phyloP scores from a whole-genome alignment of 2,113 vertebrate species.

The Labeo rohita region DNA sequence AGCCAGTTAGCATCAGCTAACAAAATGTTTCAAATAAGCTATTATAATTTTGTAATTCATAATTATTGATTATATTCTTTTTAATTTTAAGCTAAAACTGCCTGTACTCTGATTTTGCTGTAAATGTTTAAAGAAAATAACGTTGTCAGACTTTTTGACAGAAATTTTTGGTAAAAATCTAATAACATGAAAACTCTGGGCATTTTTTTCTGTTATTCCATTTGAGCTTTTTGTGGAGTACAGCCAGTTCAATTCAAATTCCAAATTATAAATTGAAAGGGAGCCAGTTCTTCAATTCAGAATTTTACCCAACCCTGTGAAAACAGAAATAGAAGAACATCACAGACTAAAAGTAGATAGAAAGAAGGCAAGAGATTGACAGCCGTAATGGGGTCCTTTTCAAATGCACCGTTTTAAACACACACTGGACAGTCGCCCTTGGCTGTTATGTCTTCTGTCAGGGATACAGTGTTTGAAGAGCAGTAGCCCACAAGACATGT shows the following conservation, averaged over 20 bases:
- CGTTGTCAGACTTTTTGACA: too few relatives aligned
- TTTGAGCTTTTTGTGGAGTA: not conserved
- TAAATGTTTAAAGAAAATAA: too few relatives aligned
- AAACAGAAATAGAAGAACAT: conserved; percentile 25
- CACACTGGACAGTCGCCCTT: conserved; percentile 66
- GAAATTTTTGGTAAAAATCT: too few relatives aligned
- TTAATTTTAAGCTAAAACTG: too few relatives aligned
- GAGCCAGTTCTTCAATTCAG: not conserved
- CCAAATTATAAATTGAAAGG: not conserved
- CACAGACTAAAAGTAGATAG: conserved; percentile 4
- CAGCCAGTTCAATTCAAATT: not conserved
- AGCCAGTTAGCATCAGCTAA: too few relatives aligned
- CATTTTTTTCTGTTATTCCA: not conserved
- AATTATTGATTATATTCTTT: too few relatives aligned
- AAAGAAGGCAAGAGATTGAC: conserved; percentile 53
- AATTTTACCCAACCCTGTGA: not conserved
- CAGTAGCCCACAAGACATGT: conserved; percentile 27
- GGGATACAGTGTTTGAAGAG: conserved; percentile 49
- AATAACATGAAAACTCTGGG: too few relatives aligned
- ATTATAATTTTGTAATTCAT: too few relatives aligned
- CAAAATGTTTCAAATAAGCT: too few relatives aligned
- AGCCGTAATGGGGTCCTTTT: conserved; percentile 59
- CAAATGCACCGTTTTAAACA: conserved; percentile 65
- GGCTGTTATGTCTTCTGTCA: conserved; percentile 61
- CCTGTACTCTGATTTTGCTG: too few relatives aligned